Evolutionary conservation across 1,140 invertebrate species (phyloP).

Genomic region (Drosophila prosaltans): DNA sequence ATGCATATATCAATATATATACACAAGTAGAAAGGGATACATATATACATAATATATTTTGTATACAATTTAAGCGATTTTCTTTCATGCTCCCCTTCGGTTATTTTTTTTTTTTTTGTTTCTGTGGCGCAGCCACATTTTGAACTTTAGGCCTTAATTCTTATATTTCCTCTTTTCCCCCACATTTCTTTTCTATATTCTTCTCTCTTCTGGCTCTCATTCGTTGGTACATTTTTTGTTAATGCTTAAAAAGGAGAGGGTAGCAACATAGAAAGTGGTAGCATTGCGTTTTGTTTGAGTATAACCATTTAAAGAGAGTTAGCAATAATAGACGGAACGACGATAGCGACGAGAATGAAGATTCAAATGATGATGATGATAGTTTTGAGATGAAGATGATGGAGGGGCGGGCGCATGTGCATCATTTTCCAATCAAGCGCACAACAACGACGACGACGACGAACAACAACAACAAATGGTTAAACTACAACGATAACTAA

Average conservation of each 20-base stretch:
- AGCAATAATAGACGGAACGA: constrained; percentile 24
- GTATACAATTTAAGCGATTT: constrained; percentile 14
- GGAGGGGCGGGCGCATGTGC: background rate
- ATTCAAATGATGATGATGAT: background rate
- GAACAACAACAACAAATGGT: constrained; percentile 52
- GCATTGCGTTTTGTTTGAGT: constrained; percentile 1
- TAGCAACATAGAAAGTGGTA: background rate
- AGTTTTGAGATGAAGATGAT: background rate
- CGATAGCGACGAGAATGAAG: constrained; percentile 17
- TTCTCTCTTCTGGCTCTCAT: constrained; percentile 18
- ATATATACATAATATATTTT: background rate
- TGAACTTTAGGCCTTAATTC: constrained; percentile 72
- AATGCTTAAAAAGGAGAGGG: background rate
- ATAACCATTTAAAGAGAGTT: constrained; percentile 15
- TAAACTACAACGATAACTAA: constrained; percentile 71
- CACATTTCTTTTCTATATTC: background rate
- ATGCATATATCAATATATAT: constrained; percentile 13
- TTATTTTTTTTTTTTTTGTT: constrained; percentile 37
- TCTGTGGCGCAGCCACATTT: constrained; percentile 77
- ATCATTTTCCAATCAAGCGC: background rate
- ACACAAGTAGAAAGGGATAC: background rate
- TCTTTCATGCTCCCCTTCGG: background rate
- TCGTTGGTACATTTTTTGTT: constrained; percentile 14
- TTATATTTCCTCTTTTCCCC: constrained; percentile 29
- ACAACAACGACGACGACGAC: constrained; percentile 26